These are phyloP conservation scores for Microplitis demolitor DNA, from an alignment of 1,140 invertebrate genomes.

Conservation along the genomic window DNA sequence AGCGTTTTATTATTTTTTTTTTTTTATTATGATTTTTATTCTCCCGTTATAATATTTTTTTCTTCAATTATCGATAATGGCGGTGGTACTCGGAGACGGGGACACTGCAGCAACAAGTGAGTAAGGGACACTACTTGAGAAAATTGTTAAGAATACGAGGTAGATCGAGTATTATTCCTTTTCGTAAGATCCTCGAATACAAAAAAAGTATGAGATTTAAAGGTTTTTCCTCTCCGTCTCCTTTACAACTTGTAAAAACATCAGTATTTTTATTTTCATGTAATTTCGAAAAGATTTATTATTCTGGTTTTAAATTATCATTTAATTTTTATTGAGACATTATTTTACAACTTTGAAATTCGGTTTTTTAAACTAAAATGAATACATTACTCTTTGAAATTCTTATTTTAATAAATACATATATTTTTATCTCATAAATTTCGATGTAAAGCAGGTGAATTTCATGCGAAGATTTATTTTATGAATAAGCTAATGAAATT, in stretches of 20 bases:
- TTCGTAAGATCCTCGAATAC: not conserved
- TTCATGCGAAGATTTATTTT: too few species aligned
- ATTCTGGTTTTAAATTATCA: too few species aligned
- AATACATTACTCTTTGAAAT: too few species aligned
- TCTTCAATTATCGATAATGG: constrained; percentile 22
- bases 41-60: not conserved
- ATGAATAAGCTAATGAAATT: not conserved
- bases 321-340: too few species aligned
- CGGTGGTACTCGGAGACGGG: not conserved
- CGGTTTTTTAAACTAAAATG: too few species aligned
- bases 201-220: not conserved
- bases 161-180: not conserved
- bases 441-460: too few species aligned
- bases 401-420: too few species aligned
- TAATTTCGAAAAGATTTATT: too few species aligned
- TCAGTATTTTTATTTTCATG: too few species aligned
- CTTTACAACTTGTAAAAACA: too few species aligned
- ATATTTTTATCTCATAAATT: too few species aligned
- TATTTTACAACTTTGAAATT: too few species aligned
- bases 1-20: not conserved
- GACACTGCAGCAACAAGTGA: constrained; percentile 19
- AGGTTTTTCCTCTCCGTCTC: not conserved
- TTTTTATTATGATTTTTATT: not conserved
- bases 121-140: constrained; percentile 1
- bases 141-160: not conserved